Base-by-base conservation (phyloP, 2,888 invertebrate species). In the Lamproptera curius region DNA sequence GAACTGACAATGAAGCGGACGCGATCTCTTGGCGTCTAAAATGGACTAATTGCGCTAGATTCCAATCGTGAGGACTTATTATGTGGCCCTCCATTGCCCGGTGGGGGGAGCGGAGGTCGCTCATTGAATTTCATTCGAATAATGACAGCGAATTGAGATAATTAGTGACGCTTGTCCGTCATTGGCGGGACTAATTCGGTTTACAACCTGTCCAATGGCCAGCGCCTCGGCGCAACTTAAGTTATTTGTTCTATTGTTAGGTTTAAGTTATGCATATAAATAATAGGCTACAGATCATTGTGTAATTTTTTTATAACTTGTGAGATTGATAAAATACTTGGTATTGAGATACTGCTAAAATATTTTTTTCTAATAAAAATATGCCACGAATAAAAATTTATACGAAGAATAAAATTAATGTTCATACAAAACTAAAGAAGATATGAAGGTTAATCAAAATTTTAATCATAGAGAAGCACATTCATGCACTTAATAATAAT, bases 141-240 rank as follows among this genome's bases (percentile, higher is more conserved):
- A 37, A 47, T 36, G 26, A 41, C 36, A 28, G 11, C 37, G 37
- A 38, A 47, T 47, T 47, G 33, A 37, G 42, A 37, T 42, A 47
- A 42, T 47, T 47, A 47, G 42, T 15, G 37, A 1, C 35, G 31
- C 41, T 28, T 20, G 46, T 31, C 35, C 23, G 16, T 34, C 40
- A 40, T 23, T 9, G 39, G 26, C 10, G 23, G 26, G 26, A 46
- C 40, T 46, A 35, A 46, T 46, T 46, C 26, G 1, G 33, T 39
- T 16, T 40, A 16, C 40, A 20, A 46, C 26, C 26, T 46, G 40
- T 23, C 26, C 38, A 2, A n/a, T 20, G 15, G n/a, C 39, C 10
- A 23, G 3, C 28, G 28, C 28, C 28, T 28, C n/a, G 31, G 20
- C 20, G 20, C 20, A 20, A 20, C 4, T n/a, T 6, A 20, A 31